These are phyloP conservation scores for Pedicia rivosa DNA, from an alignment of 2,888 invertebrate genomes.

Conservation along the genomic window DNA sequence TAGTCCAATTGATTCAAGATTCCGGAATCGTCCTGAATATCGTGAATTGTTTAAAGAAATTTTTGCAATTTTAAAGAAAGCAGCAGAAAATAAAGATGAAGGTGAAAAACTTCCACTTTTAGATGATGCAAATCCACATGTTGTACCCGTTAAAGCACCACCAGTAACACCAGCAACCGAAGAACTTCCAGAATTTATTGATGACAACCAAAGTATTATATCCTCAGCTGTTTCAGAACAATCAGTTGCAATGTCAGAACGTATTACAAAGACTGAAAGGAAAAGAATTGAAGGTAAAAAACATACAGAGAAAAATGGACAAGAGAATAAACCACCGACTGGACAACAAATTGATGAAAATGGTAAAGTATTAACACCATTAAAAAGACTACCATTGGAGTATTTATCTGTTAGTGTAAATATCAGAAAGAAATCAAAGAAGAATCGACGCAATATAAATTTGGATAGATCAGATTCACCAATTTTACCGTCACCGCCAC, in stretches of 20 bases:
- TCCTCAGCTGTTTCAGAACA: constrained; percentile 61
- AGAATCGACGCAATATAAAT: constrained; percentile 38
- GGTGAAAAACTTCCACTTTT: constrained; percentile 57
- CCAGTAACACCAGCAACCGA: constrained; percentile 53
- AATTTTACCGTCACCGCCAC: constrained; percentile 49
- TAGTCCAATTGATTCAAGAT: constrained; percentile 63
- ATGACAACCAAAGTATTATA: constrained; percentile 55
- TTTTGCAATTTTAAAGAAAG: constrained; percentile 65
- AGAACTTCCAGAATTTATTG: constrained; percentile 38
- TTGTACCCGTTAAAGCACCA: constrained; percentile 37
- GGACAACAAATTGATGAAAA: constrained; percentile 22
- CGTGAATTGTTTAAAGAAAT: constrained; percentile 69
- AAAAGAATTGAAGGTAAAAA: constrained; percentile 29
- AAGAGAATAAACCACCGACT: constrained; percentile 26
- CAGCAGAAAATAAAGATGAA: constrained; percentile 68
- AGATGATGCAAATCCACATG: constrained; percentile 38
- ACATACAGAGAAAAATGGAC: constrained; percentile 21
- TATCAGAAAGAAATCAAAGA: constrained; percentile 53
- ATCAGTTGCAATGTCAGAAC: constrained; percentile 51
- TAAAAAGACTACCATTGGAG: constrained; percentile 58
- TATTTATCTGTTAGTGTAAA: constrained; percentile 49
- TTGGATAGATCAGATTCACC: constrained; percentile 52
- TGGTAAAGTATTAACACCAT: constrained; percentile 40
- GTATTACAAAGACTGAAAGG: constrained; percentile 41
- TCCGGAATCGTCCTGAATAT: constrained; percentile 69